A percentile compares a stretch with the other conserved stretches of the same genome.
phyloP scores from a whole-genome alignment of 2,888 invertebrate genomes.

The Volucella zonaria region DNA sequence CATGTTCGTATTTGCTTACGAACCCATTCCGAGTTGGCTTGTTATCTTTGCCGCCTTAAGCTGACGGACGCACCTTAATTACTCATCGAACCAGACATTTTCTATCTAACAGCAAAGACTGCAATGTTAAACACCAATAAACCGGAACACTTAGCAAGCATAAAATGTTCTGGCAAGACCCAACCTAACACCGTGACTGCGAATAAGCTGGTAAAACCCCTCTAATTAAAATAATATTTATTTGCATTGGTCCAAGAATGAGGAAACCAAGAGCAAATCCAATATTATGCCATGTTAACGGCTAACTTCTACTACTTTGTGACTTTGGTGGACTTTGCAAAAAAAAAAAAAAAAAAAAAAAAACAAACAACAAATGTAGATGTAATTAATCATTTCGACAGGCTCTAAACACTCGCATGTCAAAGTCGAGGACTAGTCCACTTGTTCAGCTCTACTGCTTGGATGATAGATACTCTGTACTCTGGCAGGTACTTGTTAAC shows the following conservation, averaged over 20 bases:
- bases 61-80: conserved; percentile 8
- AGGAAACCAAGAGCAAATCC: conserved; percentile 34
- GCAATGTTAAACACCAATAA: conserved; percentile 19
- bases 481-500: conserved; percentile 15
- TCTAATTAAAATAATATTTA: conserved; percentile 26
- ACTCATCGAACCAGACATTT: neutral
- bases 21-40: neutral
- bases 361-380: neutral
- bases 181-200: neutral
- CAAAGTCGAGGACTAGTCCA: conserved; percentile 44
- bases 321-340: conserved; percentile 18
- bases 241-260: conserved; percentile 32
- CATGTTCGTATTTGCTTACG: neutral
- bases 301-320: neutral
- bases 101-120: conserved; percentile 3
- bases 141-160: conserved; percentile 9
- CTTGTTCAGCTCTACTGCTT: conserved; percentile 24
- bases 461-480: conserved; percentile 11
- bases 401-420: conserved; percentile 23
- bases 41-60: conserved; percentile 10
- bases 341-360: neutral
- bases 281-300: conserved; percentile 32
- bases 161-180: neutral
- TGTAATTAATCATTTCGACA: conserved; percentile 54
- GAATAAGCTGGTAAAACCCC: neutral